Evolutionary conservation across 2,113 vertebrate genomes (phyloP).

Genomic region (Lontra canadensis): DNA sequence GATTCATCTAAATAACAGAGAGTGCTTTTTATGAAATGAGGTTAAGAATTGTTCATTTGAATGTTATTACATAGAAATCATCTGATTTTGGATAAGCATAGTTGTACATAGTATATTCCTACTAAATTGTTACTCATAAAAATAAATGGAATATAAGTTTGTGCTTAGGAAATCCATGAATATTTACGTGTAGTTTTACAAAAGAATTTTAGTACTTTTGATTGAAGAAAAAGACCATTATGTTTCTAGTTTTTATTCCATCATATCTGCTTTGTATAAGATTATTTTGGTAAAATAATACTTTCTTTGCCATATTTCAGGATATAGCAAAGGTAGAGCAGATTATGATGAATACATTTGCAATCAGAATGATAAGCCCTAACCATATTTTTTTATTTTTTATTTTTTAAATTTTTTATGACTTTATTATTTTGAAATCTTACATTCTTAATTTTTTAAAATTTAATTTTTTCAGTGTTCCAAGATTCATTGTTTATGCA

Average conservation of each 20-base stretch:
- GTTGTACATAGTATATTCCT: not conserved
- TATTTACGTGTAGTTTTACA: not conserved
- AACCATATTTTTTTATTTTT: not conserved
- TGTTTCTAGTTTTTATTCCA: not conserved
- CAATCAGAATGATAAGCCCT: not conserved
- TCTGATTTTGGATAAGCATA: not conserved
- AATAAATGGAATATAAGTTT: not conserved
- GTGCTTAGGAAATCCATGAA: not conserved
- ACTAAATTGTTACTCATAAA: not conserved
- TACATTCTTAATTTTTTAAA: too few species aligned
- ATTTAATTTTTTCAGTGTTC: too few species aligned
- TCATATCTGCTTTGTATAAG: not conserved
- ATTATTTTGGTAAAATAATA: not conserved
- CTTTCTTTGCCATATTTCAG: not conserved
- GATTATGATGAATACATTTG: not conserved
- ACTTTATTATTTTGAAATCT: too few species aligned
- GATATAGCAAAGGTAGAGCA: not conserved
- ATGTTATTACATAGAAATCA: not conserved
- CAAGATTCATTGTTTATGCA: too few species aligned
- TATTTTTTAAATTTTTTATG: too few species aligned
- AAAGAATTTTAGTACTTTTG: not conserved
- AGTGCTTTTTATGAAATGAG: not conserved
- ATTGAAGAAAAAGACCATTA: not conserved
- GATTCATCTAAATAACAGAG: not conserved
- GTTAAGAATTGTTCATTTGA: slow-evolving; percentile 1